phyloP scores from a whole-genome alignment of 2,113 vertebrate species.

The Pelobates fuscus region DNA sequence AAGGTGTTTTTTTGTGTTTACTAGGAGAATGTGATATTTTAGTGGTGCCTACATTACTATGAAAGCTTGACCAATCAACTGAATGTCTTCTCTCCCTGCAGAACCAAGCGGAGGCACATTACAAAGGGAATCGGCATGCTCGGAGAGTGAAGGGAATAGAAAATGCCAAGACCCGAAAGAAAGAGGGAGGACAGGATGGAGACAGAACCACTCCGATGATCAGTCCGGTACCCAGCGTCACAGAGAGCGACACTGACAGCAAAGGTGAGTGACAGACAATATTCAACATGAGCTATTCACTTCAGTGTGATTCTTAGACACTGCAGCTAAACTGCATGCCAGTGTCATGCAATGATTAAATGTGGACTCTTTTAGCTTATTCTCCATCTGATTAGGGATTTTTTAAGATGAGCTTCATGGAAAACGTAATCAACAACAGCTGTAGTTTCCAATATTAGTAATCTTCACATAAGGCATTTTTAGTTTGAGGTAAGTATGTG shows the following conservation, averaged over 20 bases:
- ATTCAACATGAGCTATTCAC: background rate
- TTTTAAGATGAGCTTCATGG: too few species aligned
- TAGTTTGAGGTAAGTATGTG: too few species aligned
- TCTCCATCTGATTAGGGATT: too few species aligned
- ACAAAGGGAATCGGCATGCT: slow-evolving; percentile 91
- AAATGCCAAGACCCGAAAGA: slow-evolving; percentile 83
- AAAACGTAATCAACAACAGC: too few species aligned
- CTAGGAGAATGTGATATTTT: too few species aligned
- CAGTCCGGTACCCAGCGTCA: slow-evolving; percentile 65
- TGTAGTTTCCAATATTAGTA: too few species aligned
- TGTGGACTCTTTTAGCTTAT: too few species aligned
- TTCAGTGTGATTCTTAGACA: too few species aligned
- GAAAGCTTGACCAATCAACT: background rate
- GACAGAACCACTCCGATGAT: slow-evolving; percentile 69
- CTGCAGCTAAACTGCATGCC: too few species aligned
- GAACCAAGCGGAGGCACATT: slow-evolving; percentile 93
- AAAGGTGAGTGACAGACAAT: slow-evolving; percentile 47
- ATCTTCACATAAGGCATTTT: too few species aligned
- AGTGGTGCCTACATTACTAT: background rate
- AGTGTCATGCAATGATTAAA: too few species aligned
- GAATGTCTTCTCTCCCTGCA: slow-evolving; percentile 50
- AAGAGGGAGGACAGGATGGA: slow-evolving; percentile 63
- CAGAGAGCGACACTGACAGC: slow-evolving; percentile 53
- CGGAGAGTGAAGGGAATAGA: slow-evolving; percentile 91
- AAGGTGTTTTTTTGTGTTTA: background rate